These are phyloP conservation scores for Coboldia fuscipes DNA, from an alignment of 1,140 invertebrate species.

Conservation along the genomic window DNA sequence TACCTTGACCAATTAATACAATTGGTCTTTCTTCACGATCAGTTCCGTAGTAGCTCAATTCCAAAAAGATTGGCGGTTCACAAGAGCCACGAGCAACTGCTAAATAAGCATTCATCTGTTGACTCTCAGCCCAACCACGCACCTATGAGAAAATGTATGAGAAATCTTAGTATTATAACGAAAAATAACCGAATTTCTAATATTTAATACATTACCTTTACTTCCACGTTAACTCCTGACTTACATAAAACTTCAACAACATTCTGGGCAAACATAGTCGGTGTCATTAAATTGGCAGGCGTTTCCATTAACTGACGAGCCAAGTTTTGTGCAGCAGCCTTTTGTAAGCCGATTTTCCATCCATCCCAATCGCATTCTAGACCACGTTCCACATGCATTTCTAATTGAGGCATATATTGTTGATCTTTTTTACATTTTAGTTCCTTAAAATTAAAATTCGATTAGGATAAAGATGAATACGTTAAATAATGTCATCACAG, in stretches of 20 bases:
- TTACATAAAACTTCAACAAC: conserved; percentile 26
- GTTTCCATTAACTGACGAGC: conserved; percentile 57
- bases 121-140: conserved; percentile 42
- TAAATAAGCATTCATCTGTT: conserved; percentile 59
- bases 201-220: too few relatives aligned
- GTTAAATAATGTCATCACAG: background rate
- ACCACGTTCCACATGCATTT: conserved; percentile 19
- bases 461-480: conserved; percentile 47
- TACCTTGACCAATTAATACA: conserved; percentile 62
- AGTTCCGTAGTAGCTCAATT: conserved; percentile 33
- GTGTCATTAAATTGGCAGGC: conserved; percentile 72
- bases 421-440: conserved; percentile 12
- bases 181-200: too few relatives aligned
- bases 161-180: too few relatives aligned
- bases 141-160: too few relatives aligned
- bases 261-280: conserved; percentile 55
- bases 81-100: conserved; percentile 54
- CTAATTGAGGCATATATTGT: conserved; percentile 13
- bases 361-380: conserved; percentile 25
- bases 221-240: conserved; percentile 35
- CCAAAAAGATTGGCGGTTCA: conserved; percentile 55
- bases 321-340: conserved; percentile 67
- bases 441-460: conserved; percentile 22
- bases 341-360: conserved; percentile 48
- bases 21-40: conserved; percentile 20